Base-by-base conservation (phyloP, 2,113 vertebrate genomes). In the Paedocypris sp. region DNA sequence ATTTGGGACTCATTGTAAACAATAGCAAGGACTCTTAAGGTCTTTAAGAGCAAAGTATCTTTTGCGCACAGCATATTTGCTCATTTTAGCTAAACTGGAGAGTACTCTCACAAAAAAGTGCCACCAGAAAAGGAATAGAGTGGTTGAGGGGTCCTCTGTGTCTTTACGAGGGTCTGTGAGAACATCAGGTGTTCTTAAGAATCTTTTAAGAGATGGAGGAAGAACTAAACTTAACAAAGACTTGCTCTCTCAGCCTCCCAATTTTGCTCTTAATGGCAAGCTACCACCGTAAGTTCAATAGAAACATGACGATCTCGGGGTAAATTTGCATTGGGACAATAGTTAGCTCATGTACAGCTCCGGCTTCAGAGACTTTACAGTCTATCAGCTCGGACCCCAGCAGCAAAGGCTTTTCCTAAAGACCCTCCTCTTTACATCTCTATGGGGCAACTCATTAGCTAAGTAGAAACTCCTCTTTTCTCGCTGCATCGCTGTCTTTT, bases 361-460 rank as follows among this genome's bases (percentile, higher is more conserved):
- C 49, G 70, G 79, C 79, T 79, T 72, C 67, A 62, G 51, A 67
- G 77, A 79, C 77, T 83, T 89, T 82, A 83, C 69, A 63, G 60
- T 81, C 76, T 62, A 78, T 77, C 74, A 74, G 78, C 60, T 6
- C 39, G 58, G 66, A 67, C 32, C 71, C 75, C 75, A 63, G 74
- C 83, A 85, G 74, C 74, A 66, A 75, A 84, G 16, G 64, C 72
- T 77, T 68, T 69, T 50, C 75, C 76, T 81, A 80, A 84, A 83
- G 75, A 73, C 80, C 72, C 73, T 72, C 43, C 70, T 77, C 67
- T 86, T 89, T 85, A 87, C 90, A 89, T 86, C 69, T 85, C 80
- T 88, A 86, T 85, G 74, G 83, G 77, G 71, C 74, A 81, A 80
- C 87, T 91, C 83, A 80, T 95, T 94, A 91, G 84, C 85, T 87